Percentiles rank a stretch among this genome's conserved stretches.
phyloP scores from a whole-genome alignment of 2,888 invertebrate species.

The Gastrophysa polygoni region DNA sequence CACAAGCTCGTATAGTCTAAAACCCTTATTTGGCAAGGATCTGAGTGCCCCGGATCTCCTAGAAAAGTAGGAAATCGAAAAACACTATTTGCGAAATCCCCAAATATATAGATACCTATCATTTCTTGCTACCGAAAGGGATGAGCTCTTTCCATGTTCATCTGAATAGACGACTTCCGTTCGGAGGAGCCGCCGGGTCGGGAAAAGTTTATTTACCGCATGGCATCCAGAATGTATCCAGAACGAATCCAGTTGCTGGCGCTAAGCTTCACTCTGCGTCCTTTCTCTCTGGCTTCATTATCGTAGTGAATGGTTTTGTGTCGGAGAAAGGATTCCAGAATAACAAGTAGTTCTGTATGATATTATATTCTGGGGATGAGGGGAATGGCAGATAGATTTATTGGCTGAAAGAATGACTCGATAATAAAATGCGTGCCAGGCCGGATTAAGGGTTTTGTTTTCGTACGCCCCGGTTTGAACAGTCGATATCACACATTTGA shows the following conservation, averaged over 20 bases:
- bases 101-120: slow-evolving; percentile 37
- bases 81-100: slow-evolving; percentile 32
- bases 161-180: slow-evolving; percentile 57
- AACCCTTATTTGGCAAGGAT: slow-evolving; percentile 20
- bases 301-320: slow-evolving; percentile 3
- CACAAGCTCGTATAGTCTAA: neutral
- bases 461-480: too few species aligned
- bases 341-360: slow-evolving; percentile 8
- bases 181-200: slow-evolving; percentile 54
- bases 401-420: too few species aligned
- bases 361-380: neutral
- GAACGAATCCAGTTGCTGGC: neutral
- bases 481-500: too few species aligned
- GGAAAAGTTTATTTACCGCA: slow-evolving; percentile 57
- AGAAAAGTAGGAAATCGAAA: slow-evolving; percentile 31
- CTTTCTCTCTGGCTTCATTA: slow-evolving; percentile 11
- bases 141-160: slow-evolving; percentile 44
- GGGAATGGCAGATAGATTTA: neutral
- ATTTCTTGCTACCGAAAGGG: slow-evolving; percentile 32
- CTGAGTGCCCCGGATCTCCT: slow-evolving; percentile 18
- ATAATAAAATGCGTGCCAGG: too few species aligned
- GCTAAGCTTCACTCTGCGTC: neutral
- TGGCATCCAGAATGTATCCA: slow-evolving; percentile 32
- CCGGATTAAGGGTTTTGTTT: too few species aligned
- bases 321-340: slow-evolving; percentile 4